These are phyloP conservation scores for Phrixothrix hirtus DNA, from an alignment of 2,888 invertebrate genomes.

Conservation along the genomic window DNA sequence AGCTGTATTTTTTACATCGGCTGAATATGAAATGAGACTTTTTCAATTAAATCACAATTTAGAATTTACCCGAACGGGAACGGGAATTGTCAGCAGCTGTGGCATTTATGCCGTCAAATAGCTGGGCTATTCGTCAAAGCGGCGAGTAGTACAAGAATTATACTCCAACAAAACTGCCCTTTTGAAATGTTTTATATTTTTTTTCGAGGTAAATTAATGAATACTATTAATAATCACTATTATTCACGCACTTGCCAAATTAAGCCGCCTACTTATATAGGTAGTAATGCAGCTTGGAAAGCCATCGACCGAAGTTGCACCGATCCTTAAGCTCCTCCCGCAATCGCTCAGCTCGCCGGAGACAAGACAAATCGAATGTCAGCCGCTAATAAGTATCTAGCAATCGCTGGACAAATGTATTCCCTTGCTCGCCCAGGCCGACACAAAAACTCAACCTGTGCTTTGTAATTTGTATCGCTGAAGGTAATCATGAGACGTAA, in stretches of 20 bases:
- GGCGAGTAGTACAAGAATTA: conserved; percentile 15
- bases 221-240: conserved; percentile 49
- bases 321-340: conserved; percentile 44
- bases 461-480: conserved; percentile 58
- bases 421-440: conserved; percentile 54
- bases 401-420: conserved; percentile 58
- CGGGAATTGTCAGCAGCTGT: conserved; percentile 47
- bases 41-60: conserved; percentile 58
- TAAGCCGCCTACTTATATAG: conserved; percentile 48
- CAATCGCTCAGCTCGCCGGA: conserved; percentile 54
- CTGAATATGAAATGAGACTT: conserved; percentile 57
- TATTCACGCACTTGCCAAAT: conserved; percentile 52
- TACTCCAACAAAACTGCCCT: conserved; percentile 9
- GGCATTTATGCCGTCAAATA: conserved; percentile 23
- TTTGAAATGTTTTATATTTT: conserved; percentile 5
- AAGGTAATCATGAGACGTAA: conserved; percentile 55
- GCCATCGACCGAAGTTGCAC: conserved; percentile 41
- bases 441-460: conserved; percentile 55
- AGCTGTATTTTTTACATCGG: conserved; percentile 55
- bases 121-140: conserved; percentile 28
- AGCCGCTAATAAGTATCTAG: conserved; percentile 60
- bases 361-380: conserved; percentile 62
- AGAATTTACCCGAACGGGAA: conserved; percentile 46
- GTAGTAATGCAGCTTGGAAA: conserved; percentile 35
- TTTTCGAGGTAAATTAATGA: conserved; percentile 39